phyloP scores from a whole-genome alignment of 92 coral and sea anemone species.

The Phenganax marumi region DNA sequence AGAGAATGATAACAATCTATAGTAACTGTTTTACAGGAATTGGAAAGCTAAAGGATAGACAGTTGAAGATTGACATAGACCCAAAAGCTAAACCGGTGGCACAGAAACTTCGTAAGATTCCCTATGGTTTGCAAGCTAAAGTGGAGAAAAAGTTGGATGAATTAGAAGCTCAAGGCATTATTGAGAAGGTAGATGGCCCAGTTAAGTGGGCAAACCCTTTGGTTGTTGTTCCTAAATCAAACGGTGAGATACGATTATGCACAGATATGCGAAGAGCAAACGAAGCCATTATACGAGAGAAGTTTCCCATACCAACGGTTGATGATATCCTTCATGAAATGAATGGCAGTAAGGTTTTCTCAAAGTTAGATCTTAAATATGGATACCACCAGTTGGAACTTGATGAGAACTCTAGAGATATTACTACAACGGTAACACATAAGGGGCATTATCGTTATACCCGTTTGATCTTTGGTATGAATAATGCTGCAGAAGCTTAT shows the following conservation, averaged over 20 bases:
- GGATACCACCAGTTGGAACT: constrained; percentile 59
- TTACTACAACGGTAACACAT: constrained; percentile 44
- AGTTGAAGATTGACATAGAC: constrained; percentile 1
- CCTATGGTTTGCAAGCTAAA: constrained; percentile 31
- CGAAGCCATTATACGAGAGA: constrained; percentile 36
- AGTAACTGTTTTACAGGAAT: constrained; percentile 12
- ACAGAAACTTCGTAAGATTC: constrained; percentile 25
- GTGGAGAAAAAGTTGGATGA: constrained; percentile 38
- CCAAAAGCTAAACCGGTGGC: constrained; percentile 34
- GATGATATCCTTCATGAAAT: constrained; percentile 49
- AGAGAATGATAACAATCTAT: not conserved
- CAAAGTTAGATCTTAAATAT: constrained; percentile 46
- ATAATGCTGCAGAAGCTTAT: constrained; percentile 47
- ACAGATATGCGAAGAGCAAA: constrained; percentile 49
- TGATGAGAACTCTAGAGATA: constrained; percentile 41
- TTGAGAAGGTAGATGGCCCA: constrained; percentile 40
- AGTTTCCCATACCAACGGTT: constrained; percentile 51
- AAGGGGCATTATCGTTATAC: constrained; percentile 46
- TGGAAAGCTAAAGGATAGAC: constrained; percentile 25
- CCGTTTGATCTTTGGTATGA: constrained; percentile 50
- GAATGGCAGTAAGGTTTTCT: constrained; percentile 42
- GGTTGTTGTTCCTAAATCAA: constrained; percentile 46
- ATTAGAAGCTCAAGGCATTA: constrained; percentile 6
- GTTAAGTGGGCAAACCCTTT: constrained; percentile 42
- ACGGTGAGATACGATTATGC: constrained; percentile 29